These are phyloP conservation scores for Dascyllus trimaculatus DNA, from an alignment of 2,113 vertebrate species.

Conservation along the genomic window DNA sequence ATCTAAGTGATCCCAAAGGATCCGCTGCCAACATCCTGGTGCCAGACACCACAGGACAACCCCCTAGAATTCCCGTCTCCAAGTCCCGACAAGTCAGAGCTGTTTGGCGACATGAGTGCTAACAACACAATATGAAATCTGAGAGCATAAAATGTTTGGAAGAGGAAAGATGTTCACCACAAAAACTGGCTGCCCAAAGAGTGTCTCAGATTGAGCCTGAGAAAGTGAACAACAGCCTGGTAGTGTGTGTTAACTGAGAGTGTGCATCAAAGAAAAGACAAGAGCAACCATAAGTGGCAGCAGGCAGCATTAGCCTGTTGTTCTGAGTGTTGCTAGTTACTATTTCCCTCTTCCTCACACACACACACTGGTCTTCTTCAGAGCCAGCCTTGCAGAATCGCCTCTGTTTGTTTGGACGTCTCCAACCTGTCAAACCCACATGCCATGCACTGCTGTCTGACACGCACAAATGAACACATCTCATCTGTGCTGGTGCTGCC, in stretches of 20 bases:
- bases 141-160: background rate
- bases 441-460: conserved; percentile 70
- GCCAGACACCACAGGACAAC: no score
- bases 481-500: conserved; percentile 62
- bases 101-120: no score
- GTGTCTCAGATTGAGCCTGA: background rate
- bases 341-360: conserved; percentile 1
- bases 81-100: no score
- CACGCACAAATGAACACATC: conserved; percentile 81
- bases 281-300: conserved; percentile 27
- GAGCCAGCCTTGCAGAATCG: conserved; percentile 58
- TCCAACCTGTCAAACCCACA: conserved; percentile 73
- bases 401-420: conserved; percentile 71
- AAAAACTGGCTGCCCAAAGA: background rate
- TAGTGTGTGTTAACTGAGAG: conserved; percentile 16
- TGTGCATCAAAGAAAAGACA: conserved; percentile 22
- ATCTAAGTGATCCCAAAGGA: background rate
- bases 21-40: no score
- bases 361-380: conserved; percentile 28
- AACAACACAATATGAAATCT: background rate
- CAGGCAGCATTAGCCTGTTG: conserved; percentile 41
- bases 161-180: conserved; percentile 8
- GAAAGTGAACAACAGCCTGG: background rate
- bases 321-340: conserved; percentile 39
- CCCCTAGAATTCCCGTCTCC: no score